Conservation (phyloP, 2,888 invertebrate genomes). For the Mechanitis messenoides region DNA sequence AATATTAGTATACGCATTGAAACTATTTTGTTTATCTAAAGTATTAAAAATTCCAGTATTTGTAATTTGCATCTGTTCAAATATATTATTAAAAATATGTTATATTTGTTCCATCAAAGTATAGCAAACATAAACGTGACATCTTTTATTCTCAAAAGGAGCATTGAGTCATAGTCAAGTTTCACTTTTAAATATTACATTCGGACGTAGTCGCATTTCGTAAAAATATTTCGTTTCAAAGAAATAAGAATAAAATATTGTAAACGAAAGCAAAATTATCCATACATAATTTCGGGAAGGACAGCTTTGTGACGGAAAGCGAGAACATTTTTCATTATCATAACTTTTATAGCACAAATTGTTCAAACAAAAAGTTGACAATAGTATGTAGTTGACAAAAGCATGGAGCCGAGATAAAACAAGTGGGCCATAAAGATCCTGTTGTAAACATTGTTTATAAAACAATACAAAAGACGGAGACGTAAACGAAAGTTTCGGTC, state of each 20-base stretch:
- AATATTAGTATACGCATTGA: no score
- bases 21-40: no score
- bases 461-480: slow-evolving; percentile 65
- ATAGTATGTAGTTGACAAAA: slow-evolving; percentile 47
- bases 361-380: slow-evolving; percentile 53
- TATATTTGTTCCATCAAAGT: slow-evolving; percentile 23
- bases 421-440: slow-evolving; percentile 69
- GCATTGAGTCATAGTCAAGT: slow-evolving; percentile 30
- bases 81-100: slow-evolving; percentile 11
- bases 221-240: slow-evolving; percentile 30
- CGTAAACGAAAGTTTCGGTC: slow-evolving; percentile 68
- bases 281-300: slow-evolving; percentile 28
- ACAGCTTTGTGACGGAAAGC: slow-evolving; percentile 41
- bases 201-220: slow-evolving; percentile 29
- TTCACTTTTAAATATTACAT: slow-evolving; percentile 38
- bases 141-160: slow-evolving; percentile 28
- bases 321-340: slow-evolving; percentile 48
- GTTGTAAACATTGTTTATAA: slow-evolving; percentile 74
- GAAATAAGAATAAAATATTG: slow-evolving; percentile 34
- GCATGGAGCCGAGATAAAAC: slow-evolving; percentile 58
- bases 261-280: slow-evolving; percentile 56
- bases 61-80: not conserved
- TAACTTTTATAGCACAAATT: slow-evolving; percentile 43
- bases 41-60: no score
- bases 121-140: slow-evolving; percentile 19